Conservation (phyloP, 2,113 vertebrate species). For the Thermophis baileyi region DNA sequence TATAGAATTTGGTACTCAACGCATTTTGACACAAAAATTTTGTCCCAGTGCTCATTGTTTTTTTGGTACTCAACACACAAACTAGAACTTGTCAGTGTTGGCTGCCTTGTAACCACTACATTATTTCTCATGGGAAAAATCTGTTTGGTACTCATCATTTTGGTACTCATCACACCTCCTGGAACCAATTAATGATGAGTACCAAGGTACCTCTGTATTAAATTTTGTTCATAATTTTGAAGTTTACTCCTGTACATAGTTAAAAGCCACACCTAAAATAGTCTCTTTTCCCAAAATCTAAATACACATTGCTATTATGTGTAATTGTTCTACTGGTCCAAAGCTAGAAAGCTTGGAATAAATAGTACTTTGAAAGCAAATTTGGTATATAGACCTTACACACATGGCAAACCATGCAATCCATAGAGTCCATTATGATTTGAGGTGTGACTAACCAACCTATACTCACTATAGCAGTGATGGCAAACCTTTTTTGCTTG, state of each 20-base stretch:
- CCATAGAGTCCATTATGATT: conserved; percentile 60
- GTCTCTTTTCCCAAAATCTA: conserved; percentile 55
- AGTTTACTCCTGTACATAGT: conserved; percentile 56
- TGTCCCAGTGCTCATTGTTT: background rate
- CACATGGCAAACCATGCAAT: conserved; percentile 48
- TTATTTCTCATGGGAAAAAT: background rate
- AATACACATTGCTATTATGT: conserved; percentile 41
- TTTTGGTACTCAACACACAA: background rate
- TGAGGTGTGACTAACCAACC: conserved; percentile 66
- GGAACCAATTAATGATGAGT: background rate
- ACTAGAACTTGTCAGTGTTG: background rate
- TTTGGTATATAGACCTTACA: conserved; percentile 65
- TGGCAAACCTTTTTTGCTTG: too few species aligned
- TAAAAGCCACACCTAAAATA: conserved; percentile 49
- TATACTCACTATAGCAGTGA: conserved; percentile 56
- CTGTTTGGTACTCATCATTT: background rate
- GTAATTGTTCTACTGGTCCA: conserved; percentile 23
- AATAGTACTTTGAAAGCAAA: conserved; percentile 31
- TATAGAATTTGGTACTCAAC: background rate
- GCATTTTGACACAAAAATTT: background rate
- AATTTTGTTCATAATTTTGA: conserved; percentile 23
- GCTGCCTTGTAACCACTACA: background rate
- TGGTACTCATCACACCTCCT: background rate
- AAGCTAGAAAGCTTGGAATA: conserved; percentile 17
- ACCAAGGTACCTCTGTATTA: background rate